These are phyloP conservation scores for Hippocampus barbouri DNA, from an alignment of 2,113 vertebrate species.

Conservation along the genomic window DNA sequence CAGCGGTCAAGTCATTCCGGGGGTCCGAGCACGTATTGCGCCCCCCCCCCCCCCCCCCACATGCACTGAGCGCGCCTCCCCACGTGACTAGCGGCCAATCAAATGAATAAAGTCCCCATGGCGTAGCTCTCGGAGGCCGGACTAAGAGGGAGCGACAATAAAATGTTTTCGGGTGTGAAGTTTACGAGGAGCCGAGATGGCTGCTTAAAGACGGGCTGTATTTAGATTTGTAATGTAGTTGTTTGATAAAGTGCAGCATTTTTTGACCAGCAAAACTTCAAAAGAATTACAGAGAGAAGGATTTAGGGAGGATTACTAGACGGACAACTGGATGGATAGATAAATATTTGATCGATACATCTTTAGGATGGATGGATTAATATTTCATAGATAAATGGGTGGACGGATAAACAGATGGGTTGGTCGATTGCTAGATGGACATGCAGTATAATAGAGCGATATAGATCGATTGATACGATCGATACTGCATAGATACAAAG, in stretches of 20 bases:
- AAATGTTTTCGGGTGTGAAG: constrained; percentile 12
- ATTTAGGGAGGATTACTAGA: no score
- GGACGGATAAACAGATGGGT: not conserved
- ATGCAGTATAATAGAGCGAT: not conserved
- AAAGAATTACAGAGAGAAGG: not conserved
- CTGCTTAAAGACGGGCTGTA: not conserved
- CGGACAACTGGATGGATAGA: not conserved
- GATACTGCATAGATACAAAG: not conserved
- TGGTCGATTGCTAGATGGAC: not conserved
- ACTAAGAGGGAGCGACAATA: constrained; percentile 22
- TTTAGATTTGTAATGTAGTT: not conserved
- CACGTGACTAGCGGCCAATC: constrained; percentile 37
- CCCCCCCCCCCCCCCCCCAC: no score
- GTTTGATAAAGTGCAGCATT: not conserved
- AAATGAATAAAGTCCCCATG: constrained; percentile 29
- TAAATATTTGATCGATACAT: not conserved
- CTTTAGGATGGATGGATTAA: not conserved
- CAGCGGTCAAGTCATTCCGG: constrained; percentile 50
- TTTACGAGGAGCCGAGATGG: constrained; percentile 20
- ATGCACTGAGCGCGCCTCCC: not conserved
- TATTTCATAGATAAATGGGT: not conserved
- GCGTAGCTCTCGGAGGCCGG: constrained; percentile 36
- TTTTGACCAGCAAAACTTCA: no score
- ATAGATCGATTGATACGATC: not conserved
- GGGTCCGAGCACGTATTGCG: no score